phyloP scores from a whole-genome alignment of 1,140 invertebrate genomes.

The Tetramorium alpestre region DNA sequence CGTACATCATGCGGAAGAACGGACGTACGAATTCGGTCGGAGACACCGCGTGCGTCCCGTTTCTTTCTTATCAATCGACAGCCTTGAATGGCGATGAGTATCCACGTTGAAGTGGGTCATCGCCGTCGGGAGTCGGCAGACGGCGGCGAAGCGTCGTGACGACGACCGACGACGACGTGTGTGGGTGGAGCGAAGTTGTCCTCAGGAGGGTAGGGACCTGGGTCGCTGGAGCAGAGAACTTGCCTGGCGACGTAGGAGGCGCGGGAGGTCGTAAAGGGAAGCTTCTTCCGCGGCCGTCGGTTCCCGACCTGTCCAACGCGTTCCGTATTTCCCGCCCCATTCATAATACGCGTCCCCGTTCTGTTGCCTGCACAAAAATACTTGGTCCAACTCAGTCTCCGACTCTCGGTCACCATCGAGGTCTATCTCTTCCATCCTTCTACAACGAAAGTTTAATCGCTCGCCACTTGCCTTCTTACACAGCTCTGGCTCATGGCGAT shows the following conservation, averaged over 20 bases:
- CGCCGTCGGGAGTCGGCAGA: constrained; percentile 67
- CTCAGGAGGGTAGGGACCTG: constrained; percentile 55
- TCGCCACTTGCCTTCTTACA: too few species aligned
- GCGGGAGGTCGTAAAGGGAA: constrained; percentile 54
- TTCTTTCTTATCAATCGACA: constrained; percentile 35
- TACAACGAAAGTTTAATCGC: background rate
- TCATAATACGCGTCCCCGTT: constrained; percentile 71
- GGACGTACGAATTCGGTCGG: background rate
- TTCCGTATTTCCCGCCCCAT: constrained; percentile 77
- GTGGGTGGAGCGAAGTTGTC: constrained; percentile 77
- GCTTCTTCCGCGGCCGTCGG: constrained; percentile 73
- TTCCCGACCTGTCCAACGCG: constrained; percentile 82
- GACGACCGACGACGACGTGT: constrained; percentile 62
- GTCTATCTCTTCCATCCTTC: background rate
- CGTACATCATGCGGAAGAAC: too few species aligned
- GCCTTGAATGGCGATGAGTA: constrained; percentile 64
- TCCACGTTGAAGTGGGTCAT: constrained; percentile 69
- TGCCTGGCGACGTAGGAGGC: background rate
- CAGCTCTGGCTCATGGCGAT: background rate
- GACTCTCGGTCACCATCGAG: background rate
- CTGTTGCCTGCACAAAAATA: constrained; percentile 25
- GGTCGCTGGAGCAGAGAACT: constrained; percentile 32
- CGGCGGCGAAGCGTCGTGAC: constrained; percentile 68
- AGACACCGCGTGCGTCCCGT: background rate
- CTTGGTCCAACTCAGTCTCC: background rate